Base-by-base conservation (phyloP, 2,888 invertebrate genomes). In the Drosophila meridionalis region DNA sequence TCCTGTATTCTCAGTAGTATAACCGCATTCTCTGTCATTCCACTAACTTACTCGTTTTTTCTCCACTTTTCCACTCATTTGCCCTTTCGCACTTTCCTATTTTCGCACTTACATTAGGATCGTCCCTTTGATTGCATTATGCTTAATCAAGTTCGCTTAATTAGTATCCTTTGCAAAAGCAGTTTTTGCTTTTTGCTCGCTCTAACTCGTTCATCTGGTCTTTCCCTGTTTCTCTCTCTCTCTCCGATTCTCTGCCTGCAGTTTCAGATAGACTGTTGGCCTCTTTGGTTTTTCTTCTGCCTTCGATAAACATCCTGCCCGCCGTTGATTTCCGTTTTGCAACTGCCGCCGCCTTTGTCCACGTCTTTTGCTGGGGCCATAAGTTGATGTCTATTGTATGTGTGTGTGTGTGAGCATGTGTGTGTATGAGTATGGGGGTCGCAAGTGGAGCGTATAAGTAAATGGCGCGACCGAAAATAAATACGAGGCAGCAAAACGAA, bases 381-480 rank as follows among this genome's bases (percentile, higher is more conserved):
- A 80, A 80, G 79, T 80, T 79, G 55, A 77, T 64, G 79, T 80
- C 79, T 69, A 71, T 77, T 80, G 73, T 80, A 32, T 56, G 57
- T 61, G 62, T 36, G 40, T 28, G 43, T 28, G 32, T 34, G 26
- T 45, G 45, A 48, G 9, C 4, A 47, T 56, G 63, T 40, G 57
- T 77, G 76, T 80, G 47, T 48, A 42, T 63, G 62, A 20, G 50
- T 48, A 65, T 42, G 56, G 71, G 60, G 66, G 81, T 72, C 70
- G 72, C 82, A 82, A 82, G 83, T 82, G 80, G 73, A 82, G 83
- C 82, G 80, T 82, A 77, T 82, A 82, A 83, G 83, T 82, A 82
- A 82, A 82, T 82, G 80, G 83, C 70, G 80, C 80, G 70, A 80
- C 82, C 82, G 74, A 83, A 82, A 77, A 82, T 82, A 82, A 82